Evolutionary conservation across 2,888 invertebrate genomes (phyloP).

Genomic region (Unio delphinus): DNA sequence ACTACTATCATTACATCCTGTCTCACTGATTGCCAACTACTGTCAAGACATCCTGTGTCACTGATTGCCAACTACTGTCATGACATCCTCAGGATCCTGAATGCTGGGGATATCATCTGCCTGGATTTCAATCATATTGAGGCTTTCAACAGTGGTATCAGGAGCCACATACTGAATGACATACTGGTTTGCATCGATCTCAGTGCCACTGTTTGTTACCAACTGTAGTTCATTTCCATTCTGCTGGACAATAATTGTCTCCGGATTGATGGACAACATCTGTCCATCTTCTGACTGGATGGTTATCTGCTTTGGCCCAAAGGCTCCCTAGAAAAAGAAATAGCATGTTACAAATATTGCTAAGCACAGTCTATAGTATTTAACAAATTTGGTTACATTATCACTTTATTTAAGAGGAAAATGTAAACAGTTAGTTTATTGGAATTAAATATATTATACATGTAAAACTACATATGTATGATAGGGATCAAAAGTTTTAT

Average conservation of each 20-base stretch:
- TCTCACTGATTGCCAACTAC: no score
- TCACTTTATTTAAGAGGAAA: no score
- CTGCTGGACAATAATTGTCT: conserved; percentile 65
- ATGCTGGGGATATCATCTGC: conserved; percentile 9
- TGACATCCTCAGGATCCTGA: no score
- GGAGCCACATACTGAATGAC: conserved; percentile 65
- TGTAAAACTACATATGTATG: no score
- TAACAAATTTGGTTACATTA: no score
- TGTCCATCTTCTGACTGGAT: conserved; percentile 56
- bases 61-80: no score
- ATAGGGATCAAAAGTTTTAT: no score
- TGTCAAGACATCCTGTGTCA: no score
- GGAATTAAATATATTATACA: no score
- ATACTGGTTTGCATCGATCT: conserved; percentile 56
- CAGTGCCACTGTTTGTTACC: conserved; percentile 42
- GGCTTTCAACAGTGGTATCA: conserved; percentile 23
- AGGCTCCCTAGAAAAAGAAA: background rate
- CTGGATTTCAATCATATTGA: conserved; percentile 35
- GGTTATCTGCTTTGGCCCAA: conserved; percentile 32
- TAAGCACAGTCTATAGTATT: background rate
- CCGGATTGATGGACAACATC: conserved; percentile 56
- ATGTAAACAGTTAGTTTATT: no score
- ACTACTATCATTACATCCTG: no score
- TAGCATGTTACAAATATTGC: background rate
- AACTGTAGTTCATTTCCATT: conserved; percentile 57